Percentiles rank a stretch among this genome's conserved stretches.
Evolutionary conservation across 2,797 vertebrate genomes (phyloP).

Genomic region (Phrynocephalus forsythii): DNA sequence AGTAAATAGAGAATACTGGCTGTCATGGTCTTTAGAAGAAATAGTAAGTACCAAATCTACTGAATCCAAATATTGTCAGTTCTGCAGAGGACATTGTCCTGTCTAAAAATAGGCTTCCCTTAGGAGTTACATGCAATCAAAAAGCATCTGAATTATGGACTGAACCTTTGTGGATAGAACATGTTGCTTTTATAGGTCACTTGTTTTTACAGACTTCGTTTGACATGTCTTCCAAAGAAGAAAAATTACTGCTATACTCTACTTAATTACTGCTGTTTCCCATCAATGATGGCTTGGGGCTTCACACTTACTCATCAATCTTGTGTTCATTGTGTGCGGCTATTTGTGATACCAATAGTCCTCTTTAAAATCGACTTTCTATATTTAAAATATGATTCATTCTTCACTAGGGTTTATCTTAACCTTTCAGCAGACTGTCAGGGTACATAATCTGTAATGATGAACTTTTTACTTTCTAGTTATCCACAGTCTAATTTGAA

Average conservation of each 20-base stretch:
- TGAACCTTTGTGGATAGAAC: background rate
- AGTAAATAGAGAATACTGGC: background rate
- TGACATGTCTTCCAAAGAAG: background rate
- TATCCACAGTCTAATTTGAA: background rate
- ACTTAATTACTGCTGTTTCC: background rate
- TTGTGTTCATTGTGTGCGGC: constrained; percentile 3
- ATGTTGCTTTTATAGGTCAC: background rate
- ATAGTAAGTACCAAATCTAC: background rate
- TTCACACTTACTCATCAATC: constrained; percentile 14
- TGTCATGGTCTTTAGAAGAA: background rate
- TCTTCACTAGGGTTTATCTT: background rate
- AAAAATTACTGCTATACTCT: background rate
- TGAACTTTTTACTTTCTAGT: background rate
- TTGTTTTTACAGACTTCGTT: background rate
- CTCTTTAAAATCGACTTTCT: background rate
- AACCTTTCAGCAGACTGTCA: background rate
- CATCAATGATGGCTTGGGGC: background rate
- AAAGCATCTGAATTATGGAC: background rate
- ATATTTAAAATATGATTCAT: constrained; percentile 18
- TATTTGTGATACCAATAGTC: background rate
- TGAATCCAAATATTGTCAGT: background rate
- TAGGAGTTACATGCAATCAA: background rate
- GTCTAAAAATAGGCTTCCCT: background rate
- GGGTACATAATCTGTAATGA: too few relatives aligned
- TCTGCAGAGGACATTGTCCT: background rate